A percentile compares a stretch with the other conserved stretches of the same genome.
Evolutionary conservation across 2,113 vertebrate species (phyloP).

Genomic region (Oncorhynchus tshawytscha): DNA sequence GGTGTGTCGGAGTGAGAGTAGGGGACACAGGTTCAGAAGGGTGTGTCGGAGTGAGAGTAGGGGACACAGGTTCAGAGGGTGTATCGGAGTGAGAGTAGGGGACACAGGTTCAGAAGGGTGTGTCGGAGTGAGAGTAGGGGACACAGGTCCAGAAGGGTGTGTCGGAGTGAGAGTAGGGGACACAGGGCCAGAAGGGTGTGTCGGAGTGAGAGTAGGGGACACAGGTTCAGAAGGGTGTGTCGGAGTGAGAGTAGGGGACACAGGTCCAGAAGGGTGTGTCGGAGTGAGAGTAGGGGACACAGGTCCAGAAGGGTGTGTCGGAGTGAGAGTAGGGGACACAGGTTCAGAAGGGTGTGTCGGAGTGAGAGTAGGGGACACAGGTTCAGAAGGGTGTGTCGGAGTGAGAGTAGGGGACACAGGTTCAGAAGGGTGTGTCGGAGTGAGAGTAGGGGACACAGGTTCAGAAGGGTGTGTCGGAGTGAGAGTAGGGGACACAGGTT

Average conservation of each 20-base stretch:
- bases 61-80: slow-evolving; percentile 13
- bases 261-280: neutral
- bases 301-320: neutral
- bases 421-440: no score
- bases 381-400: neutral
- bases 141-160: neutral
- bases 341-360: no score
- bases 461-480: neutral
- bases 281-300: no score
- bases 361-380: no score
- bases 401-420: slow-evolving; percentile 23
- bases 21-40: no score
- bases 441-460: no score
- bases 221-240: neutral
- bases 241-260: neutral
- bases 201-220: slow-evolving; percentile 22
- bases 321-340: slow-evolving; percentile 22
- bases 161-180: no score
- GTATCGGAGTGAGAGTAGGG: no score
- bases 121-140: slow-evolving; percentile 20
- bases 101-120: neutral
- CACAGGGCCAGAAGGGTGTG: neutral
- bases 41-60: slow-evolving; percentile 9
- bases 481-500: slow-evolving; percentile 17
- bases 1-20: no score